Evolutionary conservation across 1,140 invertebrate genomes (phyloP).

Genomic region (Anoplolepis gracilipes): DNA sequence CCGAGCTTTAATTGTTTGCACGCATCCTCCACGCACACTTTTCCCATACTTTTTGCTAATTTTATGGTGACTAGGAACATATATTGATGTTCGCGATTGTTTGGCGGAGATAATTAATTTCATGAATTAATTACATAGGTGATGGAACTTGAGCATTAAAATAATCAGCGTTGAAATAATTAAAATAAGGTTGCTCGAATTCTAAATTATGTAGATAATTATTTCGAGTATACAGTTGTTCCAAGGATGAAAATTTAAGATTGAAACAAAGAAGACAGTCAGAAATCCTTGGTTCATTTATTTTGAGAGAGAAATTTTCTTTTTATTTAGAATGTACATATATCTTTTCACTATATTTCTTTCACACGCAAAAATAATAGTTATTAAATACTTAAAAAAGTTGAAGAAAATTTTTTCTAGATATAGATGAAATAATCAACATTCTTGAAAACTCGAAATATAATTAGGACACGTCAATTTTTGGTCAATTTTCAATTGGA

Average conservation of each 20-base stretch:
- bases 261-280: conserved; percentile 7
- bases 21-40: background rate
- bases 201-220: background rate
- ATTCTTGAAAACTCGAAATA: background rate
- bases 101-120: background rate
- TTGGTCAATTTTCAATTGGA: background rate
- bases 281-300: background rate
- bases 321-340: background rate
- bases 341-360: too few relatives aligned
- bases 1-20: conserved; percentile 37
- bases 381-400: background rate
- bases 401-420: background rate
- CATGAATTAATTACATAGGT: background rate
- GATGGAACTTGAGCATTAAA: background rate
- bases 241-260: conserved; percentile 10
- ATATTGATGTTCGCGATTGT: conserved; percentile 3
- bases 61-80: background rate
- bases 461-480: background rate
- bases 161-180: background rate
- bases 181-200: background rate
- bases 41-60: background rate
- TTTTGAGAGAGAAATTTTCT: background rate
- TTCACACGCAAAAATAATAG: background rate
- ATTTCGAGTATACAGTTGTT: background rate
- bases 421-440: background rate